Conservation (phyloP, 2,113 vertebrate species). For the Anolis carolinensis region DNA sequence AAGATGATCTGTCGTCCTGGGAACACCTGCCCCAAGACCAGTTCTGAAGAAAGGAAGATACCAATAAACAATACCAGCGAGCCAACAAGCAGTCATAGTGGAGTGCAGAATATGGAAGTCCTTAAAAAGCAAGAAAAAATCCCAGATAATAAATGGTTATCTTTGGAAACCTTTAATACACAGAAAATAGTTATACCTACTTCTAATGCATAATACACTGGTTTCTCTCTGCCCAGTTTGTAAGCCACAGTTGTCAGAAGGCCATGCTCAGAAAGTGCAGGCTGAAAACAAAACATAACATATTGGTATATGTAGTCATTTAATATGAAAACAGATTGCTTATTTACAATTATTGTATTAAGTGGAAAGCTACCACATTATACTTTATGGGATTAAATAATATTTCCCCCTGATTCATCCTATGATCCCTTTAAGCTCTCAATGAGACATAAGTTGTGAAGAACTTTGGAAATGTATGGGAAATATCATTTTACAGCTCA, state of each 20-base stretch:
- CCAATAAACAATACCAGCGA: too few species aligned
- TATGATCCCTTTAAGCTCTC: neutral
- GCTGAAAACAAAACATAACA: slow-evolving; percentile 63
- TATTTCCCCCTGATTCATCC: neutral
- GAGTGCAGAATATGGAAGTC: too few species aligned
- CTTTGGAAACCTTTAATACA: neutral
- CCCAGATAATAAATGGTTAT: neutral
- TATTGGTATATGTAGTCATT: neutral
- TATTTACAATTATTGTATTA: neutral
- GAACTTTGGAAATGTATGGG: neutral
- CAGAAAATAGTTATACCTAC: slow-evolving; percentile 62
- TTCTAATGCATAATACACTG: slow-evolving; percentile 91
- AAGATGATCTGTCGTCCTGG: too few species aligned
- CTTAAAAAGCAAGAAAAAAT: too few species aligned
- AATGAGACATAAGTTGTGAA: neutral
- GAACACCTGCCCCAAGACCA: neutral
- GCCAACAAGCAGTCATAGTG: too few species aligned
- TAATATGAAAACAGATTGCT: neutral
- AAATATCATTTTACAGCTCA: neutral
- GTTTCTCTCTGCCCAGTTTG: slow-evolving; percentile 85
- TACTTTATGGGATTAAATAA: neutral
- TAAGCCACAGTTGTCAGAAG: slow-evolving; percentile 95
- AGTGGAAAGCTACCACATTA: neutral
- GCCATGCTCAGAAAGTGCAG: slow-evolving; percentile 90
- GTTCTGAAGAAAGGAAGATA: too few species aligned